A percentile compares a stretch with the other conserved stretches of the same genome.
These are phyloP conservation scores for Cheilosia vernalis DNA, from an alignment of 2,888 invertebrate species.

Conservation along the genomic window DNA sequence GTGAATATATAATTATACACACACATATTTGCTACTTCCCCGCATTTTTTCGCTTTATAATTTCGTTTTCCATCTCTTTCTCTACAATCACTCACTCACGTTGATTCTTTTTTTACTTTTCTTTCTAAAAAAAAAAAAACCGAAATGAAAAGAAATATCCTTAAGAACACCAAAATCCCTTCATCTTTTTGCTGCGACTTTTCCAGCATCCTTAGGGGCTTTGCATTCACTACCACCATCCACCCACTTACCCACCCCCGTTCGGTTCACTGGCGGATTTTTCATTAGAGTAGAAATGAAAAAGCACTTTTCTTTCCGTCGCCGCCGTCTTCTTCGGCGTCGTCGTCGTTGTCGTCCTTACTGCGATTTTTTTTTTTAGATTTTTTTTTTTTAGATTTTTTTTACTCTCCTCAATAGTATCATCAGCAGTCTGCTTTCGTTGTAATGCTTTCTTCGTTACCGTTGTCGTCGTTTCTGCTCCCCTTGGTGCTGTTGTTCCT, in stretches of 20 bases:
- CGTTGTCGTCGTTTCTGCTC: constrained; percentile 40
- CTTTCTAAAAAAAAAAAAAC: constrained; percentile 18
- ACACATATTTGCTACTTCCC: constrained; percentile 52
- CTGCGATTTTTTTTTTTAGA: constrained; percentile 53
- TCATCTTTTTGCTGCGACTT: constrained; percentile 63
- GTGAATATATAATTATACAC: constrained; percentile 73
- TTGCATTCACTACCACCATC: constrained; percentile 52
- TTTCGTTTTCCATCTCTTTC: constrained; percentile 56
- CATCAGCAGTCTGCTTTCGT: constrained; percentile 69
- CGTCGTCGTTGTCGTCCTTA: constrained; percentile 44
- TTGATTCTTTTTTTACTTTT: constrained; percentile 5
- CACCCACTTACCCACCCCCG: constrained; percentile 12
- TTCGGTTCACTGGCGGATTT: constrained; percentile 63
- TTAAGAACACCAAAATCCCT: constrained; percentile 71
- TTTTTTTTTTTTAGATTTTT: constrained; percentile 36
- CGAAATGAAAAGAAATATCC: constrained; percentile 35
- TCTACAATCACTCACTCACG: constrained; percentile 18
- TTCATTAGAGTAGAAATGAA: constrained; percentile 74
- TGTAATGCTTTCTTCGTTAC: constrained; percentile 71
- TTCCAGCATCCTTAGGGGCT: constrained; percentile 68
- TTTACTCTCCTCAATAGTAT: constrained; percentile 62
- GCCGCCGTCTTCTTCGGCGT: constrained; percentile 26
- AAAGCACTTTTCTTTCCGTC: constrained; percentile 71
- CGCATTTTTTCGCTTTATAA: constrained; percentile 70
- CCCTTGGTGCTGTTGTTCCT: constrained; percentile 32